phyloP scores from a whole-genome alignment of 2,113 vertebrate genomes.

The Herpailurus yagouaroundi region DNA sequence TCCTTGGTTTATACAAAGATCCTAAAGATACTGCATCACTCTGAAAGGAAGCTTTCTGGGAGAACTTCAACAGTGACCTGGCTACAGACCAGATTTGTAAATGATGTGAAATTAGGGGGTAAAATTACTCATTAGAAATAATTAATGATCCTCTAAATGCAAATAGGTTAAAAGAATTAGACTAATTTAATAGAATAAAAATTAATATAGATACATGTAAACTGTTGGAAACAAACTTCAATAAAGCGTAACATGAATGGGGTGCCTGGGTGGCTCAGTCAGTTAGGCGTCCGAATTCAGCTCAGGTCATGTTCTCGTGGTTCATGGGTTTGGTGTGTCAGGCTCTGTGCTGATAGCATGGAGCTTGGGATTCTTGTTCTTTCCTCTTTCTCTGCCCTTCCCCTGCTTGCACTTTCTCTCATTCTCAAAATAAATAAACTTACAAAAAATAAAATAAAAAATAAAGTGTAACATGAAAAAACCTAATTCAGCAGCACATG shows the following conservation, averaged over 20 bases:
- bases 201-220: not conserved
- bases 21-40: not conserved
- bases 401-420: no score
- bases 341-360: no score
- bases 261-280: no score
- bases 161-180: not conserved
- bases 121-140: not conserved
- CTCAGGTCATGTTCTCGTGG: no score
- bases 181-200: not conserved
- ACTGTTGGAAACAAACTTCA: not conserved
- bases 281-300: no score
- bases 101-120: not conserved
- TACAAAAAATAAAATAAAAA: not conserved
- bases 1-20: not conserved
- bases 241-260: not conserved
- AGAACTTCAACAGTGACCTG: not conserved
- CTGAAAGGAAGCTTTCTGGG: not conserved
- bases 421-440: no score
- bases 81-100: not conserved
- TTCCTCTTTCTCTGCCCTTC: no score
- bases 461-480: not conserved
- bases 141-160: not conserved
- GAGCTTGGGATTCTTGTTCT: no score
- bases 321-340: no score
- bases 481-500: not conserved